Evolutionary conservation across 2,888 invertebrate genomes (phyloP).

Genomic region (Vannuccia rotundouncinata): DNA sequence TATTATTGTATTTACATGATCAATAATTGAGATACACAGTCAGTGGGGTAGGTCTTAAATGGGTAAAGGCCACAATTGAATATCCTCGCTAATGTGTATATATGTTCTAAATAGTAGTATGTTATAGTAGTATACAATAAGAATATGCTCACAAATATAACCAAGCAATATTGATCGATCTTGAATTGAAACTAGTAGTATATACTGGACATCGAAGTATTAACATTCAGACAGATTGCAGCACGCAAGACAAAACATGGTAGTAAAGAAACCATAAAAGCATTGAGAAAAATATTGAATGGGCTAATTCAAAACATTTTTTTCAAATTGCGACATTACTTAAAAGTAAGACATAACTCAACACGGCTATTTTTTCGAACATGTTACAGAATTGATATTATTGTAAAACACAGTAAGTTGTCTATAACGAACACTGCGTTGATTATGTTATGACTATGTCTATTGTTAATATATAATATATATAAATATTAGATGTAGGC

Average conservation of each 20-base stretch:
- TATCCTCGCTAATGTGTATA: constrained; percentile 3
- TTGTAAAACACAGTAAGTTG: no score
- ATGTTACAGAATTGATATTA: no score
- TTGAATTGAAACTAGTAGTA: neutral
- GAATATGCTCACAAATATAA: neutral
- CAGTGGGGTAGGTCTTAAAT: constrained; percentile 9
- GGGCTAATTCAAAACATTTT: no score
- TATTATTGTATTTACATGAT: constrained; percentile 18
- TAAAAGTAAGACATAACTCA: no score
- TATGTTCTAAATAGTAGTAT: no score
- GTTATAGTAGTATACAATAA: neutral
- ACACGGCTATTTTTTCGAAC: no score
- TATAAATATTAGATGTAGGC: no score
- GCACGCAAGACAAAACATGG: neutral
- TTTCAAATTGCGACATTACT: no score
- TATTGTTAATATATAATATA: no score
- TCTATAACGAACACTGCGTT: no score
- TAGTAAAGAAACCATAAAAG: neutral
- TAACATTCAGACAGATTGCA: neutral
- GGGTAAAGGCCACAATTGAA: constrained; percentile 23
- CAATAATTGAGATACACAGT: constrained; percentile 12
- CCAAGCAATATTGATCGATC: neutral
- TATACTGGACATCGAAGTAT: neutral
- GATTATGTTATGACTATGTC: no score
- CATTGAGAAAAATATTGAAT: neutral